Conservation (phyloP, 1,140 invertebrate species). For the Drosophila ficusphila region DNA sequence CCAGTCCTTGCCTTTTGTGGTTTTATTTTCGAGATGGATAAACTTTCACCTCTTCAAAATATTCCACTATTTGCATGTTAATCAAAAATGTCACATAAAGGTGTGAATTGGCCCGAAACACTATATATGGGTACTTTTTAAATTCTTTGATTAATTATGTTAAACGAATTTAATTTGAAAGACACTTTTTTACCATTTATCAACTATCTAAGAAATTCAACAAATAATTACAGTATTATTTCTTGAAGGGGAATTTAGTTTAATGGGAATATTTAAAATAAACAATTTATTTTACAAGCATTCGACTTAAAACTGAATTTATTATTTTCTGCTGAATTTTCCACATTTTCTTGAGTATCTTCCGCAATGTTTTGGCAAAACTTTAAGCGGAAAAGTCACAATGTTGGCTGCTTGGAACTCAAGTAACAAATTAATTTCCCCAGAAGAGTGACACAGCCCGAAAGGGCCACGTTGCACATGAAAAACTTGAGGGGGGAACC, state of each 20-base stretch:
- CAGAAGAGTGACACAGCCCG: constrained; percentile 50
- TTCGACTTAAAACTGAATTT: neutral
- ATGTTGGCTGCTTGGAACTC: constrained; percentile 29
- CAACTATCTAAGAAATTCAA: too few relatives aligned
- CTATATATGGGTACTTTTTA: neutral
- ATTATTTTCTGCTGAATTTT: neutral
- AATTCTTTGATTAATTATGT: neutral
- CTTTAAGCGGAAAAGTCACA: constrained; percentile 45
- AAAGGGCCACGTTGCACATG: constrained; percentile 32
- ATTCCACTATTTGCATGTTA: constrained; percentile 15
- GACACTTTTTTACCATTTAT: neutral
- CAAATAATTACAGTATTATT: too few relatives aligned
- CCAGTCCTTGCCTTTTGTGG: neutral
- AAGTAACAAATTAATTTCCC: constrained; percentile 76
- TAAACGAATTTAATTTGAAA: neutral
- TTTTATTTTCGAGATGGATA: neutral
- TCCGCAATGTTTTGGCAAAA: constrained; percentile 7
- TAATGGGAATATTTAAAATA: too few relatives aligned
- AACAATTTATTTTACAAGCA: too few relatives aligned
- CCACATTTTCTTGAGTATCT: neutral
- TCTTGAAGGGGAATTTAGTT: too few relatives aligned
- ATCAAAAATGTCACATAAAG: constrained; percentile 14
- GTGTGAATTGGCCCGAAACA: constrained; percentile 27
- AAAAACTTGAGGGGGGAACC: constrained; percentile 24
- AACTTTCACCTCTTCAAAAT: constrained; percentile 13